Percentiles rank a stretch among this genome's conserved stretches.
Conservation (phyloP, 2,888 invertebrate species). For the Geophilus truncorum region DNA sequence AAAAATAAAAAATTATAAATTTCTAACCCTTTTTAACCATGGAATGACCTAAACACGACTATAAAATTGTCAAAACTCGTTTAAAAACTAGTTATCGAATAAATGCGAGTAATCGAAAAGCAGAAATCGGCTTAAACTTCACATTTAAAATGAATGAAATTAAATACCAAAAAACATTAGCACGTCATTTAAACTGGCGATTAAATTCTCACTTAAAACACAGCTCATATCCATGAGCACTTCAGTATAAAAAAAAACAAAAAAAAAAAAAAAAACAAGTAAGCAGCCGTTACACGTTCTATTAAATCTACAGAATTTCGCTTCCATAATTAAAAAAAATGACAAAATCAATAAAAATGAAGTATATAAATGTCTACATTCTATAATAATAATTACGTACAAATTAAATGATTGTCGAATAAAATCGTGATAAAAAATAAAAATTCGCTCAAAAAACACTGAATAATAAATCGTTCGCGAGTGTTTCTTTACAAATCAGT, state of each 20-base stretch:
- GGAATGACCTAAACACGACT: conserved; percentile 18
- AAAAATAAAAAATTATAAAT: neutral
- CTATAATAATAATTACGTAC: neutral
- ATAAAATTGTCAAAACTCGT: neutral
- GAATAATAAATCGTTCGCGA: neutral
- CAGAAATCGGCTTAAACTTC: neutral
- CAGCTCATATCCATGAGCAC: neutral
- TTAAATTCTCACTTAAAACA: neutral
- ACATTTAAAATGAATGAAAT: neutral
- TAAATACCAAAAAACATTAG: neutral
- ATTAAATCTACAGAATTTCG: neutral
- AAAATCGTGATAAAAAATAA: neutral
- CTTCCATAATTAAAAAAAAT: neutral
- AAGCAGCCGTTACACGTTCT: neutral
- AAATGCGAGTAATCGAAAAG: neutral
- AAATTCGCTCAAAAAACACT: neutral
- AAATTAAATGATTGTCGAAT: conserved; percentile 17
- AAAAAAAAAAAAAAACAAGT: neutral
- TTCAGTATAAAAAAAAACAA: neutral
- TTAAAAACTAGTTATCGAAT: neutral
- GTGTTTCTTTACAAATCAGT: conserved; percentile 68
- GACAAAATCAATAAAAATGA: neutral
- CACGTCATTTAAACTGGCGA: neutral
- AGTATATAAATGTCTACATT: neutral
- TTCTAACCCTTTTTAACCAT: conserved; percentile 12